Conservation (phyloP, 1,140 invertebrate genomes). For the Drosophila hydei region DNA sequence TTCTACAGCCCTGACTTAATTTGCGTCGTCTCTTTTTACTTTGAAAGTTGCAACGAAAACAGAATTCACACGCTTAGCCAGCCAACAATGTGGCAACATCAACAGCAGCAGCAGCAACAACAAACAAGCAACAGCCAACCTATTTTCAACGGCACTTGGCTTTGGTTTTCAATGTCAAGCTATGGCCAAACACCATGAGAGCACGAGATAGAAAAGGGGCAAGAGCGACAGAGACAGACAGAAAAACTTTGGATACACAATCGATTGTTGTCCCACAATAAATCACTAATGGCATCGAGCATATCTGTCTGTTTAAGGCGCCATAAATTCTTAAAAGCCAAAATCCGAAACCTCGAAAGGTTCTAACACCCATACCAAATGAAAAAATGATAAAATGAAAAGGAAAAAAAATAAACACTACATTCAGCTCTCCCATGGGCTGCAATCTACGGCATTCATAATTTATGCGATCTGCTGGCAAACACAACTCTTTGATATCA, state of each 20-base stretch:
- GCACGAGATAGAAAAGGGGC: constrained; percentile 14
- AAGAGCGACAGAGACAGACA: background rate
- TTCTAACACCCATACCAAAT: constrained; percentile 65
- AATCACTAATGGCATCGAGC: constrained; percentile 75
- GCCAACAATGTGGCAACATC: constrained; percentile 35
- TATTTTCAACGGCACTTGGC: constrained; percentile 55
- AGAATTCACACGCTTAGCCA: constrained; percentile 71
- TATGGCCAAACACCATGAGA: constrained; percentile 37
- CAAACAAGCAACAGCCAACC: constrained; percentile 32
- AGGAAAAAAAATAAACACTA: constrained; percentile 7
- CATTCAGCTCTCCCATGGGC: constrained; percentile 8
- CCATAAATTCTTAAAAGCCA: constrained; percentile 66
- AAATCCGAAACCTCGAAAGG: constrained; percentile 44
- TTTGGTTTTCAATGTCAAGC: constrained; percentile 68
- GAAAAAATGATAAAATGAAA: background rate
- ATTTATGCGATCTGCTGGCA: constrained; percentile 68
- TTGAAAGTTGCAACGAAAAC: constrained; percentile 80
- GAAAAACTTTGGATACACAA: constrained; percentile 39
- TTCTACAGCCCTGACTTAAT: constrained; percentile 73
- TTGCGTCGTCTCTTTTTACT: constrained; percentile 70
- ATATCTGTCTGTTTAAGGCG: constrained; percentile 71
- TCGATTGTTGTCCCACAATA: constrained; percentile 73
- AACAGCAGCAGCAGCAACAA: background rate
- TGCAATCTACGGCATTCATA: constrained; percentile 53
- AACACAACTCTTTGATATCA: constrained; percentile 66